These are phyloP conservation scores for Pipistrellus kuhlii DNA, from an alignment of 2,797 vertebrate genomes.

Conservation along the genomic window DNA sequence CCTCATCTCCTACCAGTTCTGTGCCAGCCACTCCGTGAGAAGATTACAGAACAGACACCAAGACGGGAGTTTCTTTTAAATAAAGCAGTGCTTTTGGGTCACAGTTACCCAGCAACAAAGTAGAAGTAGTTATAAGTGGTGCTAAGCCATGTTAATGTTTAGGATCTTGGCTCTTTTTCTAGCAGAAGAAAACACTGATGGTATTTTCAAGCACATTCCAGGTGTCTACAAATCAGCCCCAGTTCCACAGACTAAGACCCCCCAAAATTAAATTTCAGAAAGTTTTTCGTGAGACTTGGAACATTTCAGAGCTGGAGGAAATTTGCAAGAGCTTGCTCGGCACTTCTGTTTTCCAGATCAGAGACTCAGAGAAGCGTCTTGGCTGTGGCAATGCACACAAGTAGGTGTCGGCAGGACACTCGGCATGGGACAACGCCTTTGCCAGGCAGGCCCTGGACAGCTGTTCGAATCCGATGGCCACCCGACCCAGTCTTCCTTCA, in stretches of 20 bases:
- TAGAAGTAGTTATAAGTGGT: slow-evolving; percentile 60
- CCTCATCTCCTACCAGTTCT: background rate
- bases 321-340: background rate
- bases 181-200: slow-evolving; percentile 19
- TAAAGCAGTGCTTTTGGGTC: slow-evolving; percentile 62
- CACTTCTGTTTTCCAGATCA: slow-evolving; percentile 40
- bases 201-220: slow-evolving; percentile 46
- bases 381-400: background rate
- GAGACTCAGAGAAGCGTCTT: background rate
- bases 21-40: background rate
- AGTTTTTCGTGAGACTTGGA: background rate
- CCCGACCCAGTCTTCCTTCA: background rate
- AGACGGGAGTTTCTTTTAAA: slow-evolving; percentile 42
- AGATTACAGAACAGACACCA: slow-evolving; percentile 30
- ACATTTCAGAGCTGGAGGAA: slow-evolving; percentile 22
- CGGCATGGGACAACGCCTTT: background rate
- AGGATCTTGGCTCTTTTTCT: slow-evolving; percentile 43
- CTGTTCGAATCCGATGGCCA: background rate
- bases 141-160: slow-evolving; percentile 42
- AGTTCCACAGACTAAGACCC: slow-evolving; percentile 1
- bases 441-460: background rate
- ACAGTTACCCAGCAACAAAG: slow-evolving; percentile 66
- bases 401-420: background rate
- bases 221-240: background rate
- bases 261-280: slow-evolving; percentile 38